Conservation (phyloP, 2,888 invertebrate species). For the Shargacucullia verbasci region DNA sequence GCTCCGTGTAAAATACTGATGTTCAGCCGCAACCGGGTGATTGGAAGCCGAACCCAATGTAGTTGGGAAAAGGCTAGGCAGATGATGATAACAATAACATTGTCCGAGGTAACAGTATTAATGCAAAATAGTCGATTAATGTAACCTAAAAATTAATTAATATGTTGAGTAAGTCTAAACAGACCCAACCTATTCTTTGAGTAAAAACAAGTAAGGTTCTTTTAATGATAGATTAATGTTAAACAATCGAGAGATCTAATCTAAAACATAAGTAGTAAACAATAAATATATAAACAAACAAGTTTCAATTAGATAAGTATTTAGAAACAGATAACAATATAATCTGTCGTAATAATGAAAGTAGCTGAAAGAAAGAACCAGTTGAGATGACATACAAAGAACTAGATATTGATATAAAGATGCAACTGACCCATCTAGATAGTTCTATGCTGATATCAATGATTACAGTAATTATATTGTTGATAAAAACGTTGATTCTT, state of each 20-base stretch:
- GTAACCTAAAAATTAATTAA: too few relatives aligned
- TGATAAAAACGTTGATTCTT: constrained; percentile 40
- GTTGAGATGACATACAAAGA: constrained; percentile 37
- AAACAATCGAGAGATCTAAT: constrained; percentile 31
- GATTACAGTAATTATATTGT: constrained; percentile 35
- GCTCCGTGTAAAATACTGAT: too few relatives aligned
- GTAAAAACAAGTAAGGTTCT: too few relatives aligned
- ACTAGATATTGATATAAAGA: constrained; percentile 37
- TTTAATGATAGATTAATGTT: too few relatives aligned
- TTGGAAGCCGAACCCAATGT: too few relatives aligned
- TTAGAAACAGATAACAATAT: constrained; percentile 45
- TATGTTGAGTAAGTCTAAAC: too few relatives aligned
- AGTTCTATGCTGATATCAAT: constrained; percentile 34
- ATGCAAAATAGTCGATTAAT: too few relatives aligned
- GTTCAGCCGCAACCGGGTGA: too few relatives aligned
- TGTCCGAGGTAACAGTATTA: too few relatives aligned
- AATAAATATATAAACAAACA: constrained; percentile 42
- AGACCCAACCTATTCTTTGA: too few relatives aligned
- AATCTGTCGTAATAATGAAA: constrained; percentile 42
- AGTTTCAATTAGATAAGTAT: constrained; percentile 36
- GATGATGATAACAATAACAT: background rate
- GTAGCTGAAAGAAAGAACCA: constrained; percentile 50
- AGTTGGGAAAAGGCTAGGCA: too few relatives aligned
- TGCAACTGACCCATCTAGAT: constrained; percentile 45
- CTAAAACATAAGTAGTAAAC: too few relatives aligned